Evolutionary conservation across 2,797 vertebrate genomes (phyloP), one percentile per base, ranked within the genome.

Genomic region (Loris lydekkerianus): DNA sequence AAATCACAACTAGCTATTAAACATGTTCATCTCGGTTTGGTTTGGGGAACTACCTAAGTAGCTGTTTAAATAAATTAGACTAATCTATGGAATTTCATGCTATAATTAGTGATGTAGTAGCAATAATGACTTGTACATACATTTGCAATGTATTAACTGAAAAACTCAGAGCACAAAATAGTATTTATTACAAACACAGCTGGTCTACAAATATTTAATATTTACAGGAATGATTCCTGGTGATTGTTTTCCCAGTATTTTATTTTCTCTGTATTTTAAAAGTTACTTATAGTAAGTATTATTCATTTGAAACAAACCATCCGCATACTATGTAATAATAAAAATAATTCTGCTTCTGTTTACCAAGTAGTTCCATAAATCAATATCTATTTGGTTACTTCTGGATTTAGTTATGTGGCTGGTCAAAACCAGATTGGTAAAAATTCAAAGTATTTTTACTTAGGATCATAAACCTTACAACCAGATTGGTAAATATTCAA

Each of bases 401-500:
- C 65, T 87, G 67, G 89, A 96, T 94, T 95, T 90, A 85, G 76
- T 87, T 95, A 93, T 60, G 1, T 70, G 11, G 14, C 77, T 88
- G 93, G 46, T 91, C 60, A 86, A 91, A 46, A 90, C 6, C 15
- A 77, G 70, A 53, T 17, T 86, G 89, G 43, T 80, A 91, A 95
- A 73, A 56, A 58, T 91, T 93, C 37, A 46, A 58, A 93, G 25
- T 86, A 70, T 34, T 34, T 34, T 34, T 34, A 34, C 34, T 34
- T 34, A 34, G 34, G 34, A 34, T 34, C 34, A 34, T 34, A 34
- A 34, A 34, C 34, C 34, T 34, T 34, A 34, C 34, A 46, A 90
- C 6, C 15, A 77, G 70, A 53, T 17, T 86, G 89, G 43, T 80
- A 91, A 95, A 73, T 60, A 58, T 91, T 93, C 37, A 46, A 58